Evolutionary conservation across 2,113 vertebrate species (phyloP).

Genomic region (Oenanthe melanoleuca): DNA sequence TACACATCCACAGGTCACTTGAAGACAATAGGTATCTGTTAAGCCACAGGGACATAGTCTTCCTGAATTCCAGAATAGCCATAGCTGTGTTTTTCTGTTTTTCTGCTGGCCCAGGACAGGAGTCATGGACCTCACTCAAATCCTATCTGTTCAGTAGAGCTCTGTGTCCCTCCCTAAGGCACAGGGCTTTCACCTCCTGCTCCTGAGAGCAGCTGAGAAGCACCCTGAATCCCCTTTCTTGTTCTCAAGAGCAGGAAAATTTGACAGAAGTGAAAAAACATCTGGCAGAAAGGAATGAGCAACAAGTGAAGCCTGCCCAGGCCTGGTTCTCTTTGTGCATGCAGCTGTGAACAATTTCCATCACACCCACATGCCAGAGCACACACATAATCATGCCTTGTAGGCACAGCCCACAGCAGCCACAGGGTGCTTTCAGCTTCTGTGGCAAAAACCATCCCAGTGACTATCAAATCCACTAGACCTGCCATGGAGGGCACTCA

Average conservation of each 20-base stretch:
- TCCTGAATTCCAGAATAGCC: neutral
- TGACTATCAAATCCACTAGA: neutral
- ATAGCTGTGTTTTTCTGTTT: neutral
- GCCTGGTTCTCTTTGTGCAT: neutral
- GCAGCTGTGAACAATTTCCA: slow-evolving; percentile 4
- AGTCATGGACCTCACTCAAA: neutral
- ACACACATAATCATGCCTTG: neutral
- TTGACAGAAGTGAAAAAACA: neutral
- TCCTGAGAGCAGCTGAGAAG: neutral
- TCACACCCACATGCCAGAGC: neutral
- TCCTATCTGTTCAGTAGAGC: neutral
- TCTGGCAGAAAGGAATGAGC: neutral
- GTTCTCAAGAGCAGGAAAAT: neutral
- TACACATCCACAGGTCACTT: neutral
- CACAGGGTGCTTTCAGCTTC: neutral
- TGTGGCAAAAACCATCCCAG: neutral
- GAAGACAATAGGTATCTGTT: neutral
- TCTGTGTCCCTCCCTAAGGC: neutral
- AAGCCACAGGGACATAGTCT: neutral
- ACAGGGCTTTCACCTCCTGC: neutral
- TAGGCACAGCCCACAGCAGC: neutral
- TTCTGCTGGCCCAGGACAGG: neutral
- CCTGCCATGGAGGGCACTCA: neutral
- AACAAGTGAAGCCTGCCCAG: neutral
- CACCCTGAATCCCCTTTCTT: neutral